Conservation (phyloP, 2,797 vertebrate species). For the Percopsis omiscomaycus region DNA sequence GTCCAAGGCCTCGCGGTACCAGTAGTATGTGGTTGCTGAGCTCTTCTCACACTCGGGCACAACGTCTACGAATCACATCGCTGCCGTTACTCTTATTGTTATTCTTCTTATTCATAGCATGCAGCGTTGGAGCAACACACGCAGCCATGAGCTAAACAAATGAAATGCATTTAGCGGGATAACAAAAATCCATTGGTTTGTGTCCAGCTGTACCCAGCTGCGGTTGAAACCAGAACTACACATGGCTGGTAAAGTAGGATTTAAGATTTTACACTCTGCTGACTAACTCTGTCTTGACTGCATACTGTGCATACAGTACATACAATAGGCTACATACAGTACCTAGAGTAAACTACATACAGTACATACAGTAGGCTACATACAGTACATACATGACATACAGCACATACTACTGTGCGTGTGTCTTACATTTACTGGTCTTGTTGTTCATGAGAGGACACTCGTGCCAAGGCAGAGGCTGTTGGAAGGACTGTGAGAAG, state of each 20-base stretch:
- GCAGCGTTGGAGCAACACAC: not conserved
- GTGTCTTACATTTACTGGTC: constrained; percentile 84
- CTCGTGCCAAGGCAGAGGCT: constrained; percentile 93
- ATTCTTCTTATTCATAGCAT: not conserved
- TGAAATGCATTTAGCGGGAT: not conserved
- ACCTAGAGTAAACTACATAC: not conserved
- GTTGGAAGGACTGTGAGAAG: constrained; percentile 97
- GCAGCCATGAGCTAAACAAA: not conserved
- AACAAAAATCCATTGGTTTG: too few species aligned
- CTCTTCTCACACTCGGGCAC: constrained; percentile 96
- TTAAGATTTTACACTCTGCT: not conserved
- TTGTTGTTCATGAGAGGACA: constrained; percentile 92
- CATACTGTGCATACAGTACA: too few species aligned
- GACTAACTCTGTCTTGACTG: not conserved
- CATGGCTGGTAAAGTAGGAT: not conserved
- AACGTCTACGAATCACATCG: constrained; percentile 73
- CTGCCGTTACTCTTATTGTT: not conserved
- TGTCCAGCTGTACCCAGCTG: not conserved
- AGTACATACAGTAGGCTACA: not conserved
- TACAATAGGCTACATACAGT: too few species aligned
- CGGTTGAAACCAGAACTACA: not conserved
- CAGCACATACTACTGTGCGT: not conserved
- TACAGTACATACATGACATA: not conserved
- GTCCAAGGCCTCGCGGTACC: constrained; percentile 93
- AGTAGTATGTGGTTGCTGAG: constrained; percentile 97